These are phyloP conservation scores for Hirudo medicinalis DNA, from an alignment of 1,140 invertebrate species.

Conservation along the genomic window DNA sequence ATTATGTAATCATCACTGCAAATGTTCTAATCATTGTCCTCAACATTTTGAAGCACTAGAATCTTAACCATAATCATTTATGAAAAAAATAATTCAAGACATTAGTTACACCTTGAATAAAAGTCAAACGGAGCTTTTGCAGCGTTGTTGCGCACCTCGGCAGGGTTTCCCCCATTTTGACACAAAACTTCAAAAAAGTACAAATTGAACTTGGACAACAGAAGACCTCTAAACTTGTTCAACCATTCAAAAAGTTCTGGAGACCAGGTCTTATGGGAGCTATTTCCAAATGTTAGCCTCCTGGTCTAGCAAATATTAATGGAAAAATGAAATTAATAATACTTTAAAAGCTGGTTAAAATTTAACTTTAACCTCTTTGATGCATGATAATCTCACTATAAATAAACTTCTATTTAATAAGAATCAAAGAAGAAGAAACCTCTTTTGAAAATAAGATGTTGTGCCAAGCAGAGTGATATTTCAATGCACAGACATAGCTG, in stretches of 20 bases:
- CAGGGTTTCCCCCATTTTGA: slow-evolving; percentile 1
- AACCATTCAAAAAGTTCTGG: slow-evolving; percentile 8
- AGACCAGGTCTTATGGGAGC: background rate
- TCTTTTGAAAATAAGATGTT: slow-evolving; percentile 4
- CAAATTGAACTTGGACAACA: slow-evolving; percentile 2
- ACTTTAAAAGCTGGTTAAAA: too few relatives aligned
- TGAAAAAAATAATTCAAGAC: background rate
- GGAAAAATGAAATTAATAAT: too few relatives aligned
- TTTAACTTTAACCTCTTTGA: too few relatives aligned
- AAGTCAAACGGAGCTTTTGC: slow-evolving; percentile 2
- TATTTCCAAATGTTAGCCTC: background rate
- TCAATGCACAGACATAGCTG: background rate
- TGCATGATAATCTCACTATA: too few relatives aligned
- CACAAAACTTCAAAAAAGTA: slow-evolving; percentile 11
- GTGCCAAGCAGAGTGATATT: background rate
- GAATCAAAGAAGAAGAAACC: background rate
- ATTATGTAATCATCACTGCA: background rate
- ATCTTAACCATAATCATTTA: background rate
- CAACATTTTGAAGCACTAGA: background rate
- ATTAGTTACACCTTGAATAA: background rate
- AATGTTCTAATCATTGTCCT: background rate
- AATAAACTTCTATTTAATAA: too few relatives aligned
- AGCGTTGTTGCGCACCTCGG: background rate
- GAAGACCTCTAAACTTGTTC: background rate
- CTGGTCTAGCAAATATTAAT: background rate